Base-by-base conservation (phyloP, 2,797 vertebrate genomes). In the Neosilurus hyrtlii region DNA sequence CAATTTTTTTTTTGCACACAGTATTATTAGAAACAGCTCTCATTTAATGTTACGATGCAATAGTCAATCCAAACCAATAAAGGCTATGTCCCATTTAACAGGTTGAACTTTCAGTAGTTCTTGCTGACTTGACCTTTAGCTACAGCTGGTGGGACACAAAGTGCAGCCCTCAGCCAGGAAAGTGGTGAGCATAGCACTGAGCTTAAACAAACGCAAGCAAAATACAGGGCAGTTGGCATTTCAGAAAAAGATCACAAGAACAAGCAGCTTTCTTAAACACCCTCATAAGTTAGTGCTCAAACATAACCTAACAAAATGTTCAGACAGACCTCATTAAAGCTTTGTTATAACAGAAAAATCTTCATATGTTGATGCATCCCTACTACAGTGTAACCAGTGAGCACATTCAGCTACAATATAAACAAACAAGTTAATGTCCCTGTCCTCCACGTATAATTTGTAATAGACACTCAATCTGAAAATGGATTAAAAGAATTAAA, bases 111-210 rank as follows among this genome's bases (percentile, higher is more conserved):
- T 84, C 76, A 74, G 73, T 37, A 80, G 70, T 82, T 84, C 84
- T 65, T 72, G 78, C 82, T 87, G 84, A 35, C 71, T 67, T 84
- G 86, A 85, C 87, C 87, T 86, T 86, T 87, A 68, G 82, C 43
- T 82, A 61, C 80, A 66, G 81, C 65, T 80, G 49, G 68, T 22
- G 12, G 49, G 81, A 85, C 7, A 83, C 67, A 79, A 80, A 84
- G 67, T 76, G 15, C 82, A 79, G n/a, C 54, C 43, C 56, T 85
- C 80, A 82, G 85, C 73, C 56, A 15, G 20, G 79, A 79, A 83
- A 83, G 51, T 35, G 30, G 26, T 49, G 59, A 82, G 73, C 70
- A 56, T 51, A 79, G 68, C 72, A 63, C 9, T 43, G 43, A 68
- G 68, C 81, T 77, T 83, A 68, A 76, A 78, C 70, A 83, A 83